Base-by-base conservation (phyloP, 2,888 invertebrate genomes). In the Antheraea assamensis region DNA sequence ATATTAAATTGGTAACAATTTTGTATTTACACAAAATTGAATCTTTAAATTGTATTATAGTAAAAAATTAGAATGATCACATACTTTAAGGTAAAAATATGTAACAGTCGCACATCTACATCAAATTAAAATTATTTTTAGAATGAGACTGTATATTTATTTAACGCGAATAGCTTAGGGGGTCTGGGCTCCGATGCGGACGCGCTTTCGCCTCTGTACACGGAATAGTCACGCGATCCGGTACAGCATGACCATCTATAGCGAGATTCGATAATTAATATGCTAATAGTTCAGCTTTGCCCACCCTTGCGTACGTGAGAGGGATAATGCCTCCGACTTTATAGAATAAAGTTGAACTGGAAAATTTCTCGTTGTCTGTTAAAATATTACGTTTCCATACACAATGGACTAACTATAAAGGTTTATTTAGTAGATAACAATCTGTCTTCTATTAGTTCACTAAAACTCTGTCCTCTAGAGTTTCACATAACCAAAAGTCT, bases 181-280 rank as follows among this genome's bases (percentile, higher is more conserved):
- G 64, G 70, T n/a, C 24, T 15, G 4, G 35, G 66, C 52, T 30
- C 74, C 68, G 19, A 7, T 19, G 15, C 35, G 21, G 7, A 21
- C 35, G 31, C 27, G 19, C n/a, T 8, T 71, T 13, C 74, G 15
- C 17, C 5, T 31, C 74, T 68, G 71, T 21, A 42, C 64, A 27
- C 61, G 72, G 49, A 75, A 74, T 75, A 83, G 87, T 85, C 89
- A 90, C 88, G 89, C 90, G 84, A 90, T 79, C 86, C 79, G 79
- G 81, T 78, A 79, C 80, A 76, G 81, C 83, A 82, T 82, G 83
- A 84, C 87, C 84, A 84, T 85, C 87, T 85, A 80, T 83, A 83
- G 79, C 80, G 83, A 85, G 87, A 86, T 88, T 90, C 87, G 85
- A 89, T 92, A 89, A 92, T 92, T 91, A 92, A 91, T 92, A 92